phyloP scores from a whole-genome alignment of 2,113 vertebrate species.

The Pampusana beccarii region DNA sequence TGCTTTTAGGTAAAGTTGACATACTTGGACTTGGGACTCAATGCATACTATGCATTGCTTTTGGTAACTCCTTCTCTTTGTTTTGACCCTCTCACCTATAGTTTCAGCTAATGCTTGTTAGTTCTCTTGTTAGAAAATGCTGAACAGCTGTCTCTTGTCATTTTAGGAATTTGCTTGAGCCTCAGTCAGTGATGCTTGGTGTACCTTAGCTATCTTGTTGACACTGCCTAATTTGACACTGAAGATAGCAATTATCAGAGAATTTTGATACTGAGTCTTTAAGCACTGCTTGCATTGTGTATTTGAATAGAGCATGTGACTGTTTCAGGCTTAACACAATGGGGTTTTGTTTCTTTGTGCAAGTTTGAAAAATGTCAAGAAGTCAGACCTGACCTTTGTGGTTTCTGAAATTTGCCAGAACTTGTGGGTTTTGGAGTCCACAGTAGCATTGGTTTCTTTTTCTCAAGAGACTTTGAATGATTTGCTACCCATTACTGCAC shows the following conservation, averaged over 20 bases:
- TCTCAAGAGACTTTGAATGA: not conserved
- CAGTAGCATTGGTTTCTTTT: not conserved
- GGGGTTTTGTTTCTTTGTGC: not conserved
- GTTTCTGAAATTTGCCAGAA: not conserved
- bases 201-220: not conserved
- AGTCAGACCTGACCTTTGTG: not conserved
- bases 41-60: fast-evolving
- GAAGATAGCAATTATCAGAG: not conserved
- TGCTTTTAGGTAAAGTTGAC: not conserved
- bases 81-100: not conserved
- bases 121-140: not conserved
- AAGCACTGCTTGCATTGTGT: not conserved
- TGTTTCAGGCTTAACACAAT: not conserved
- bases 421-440: not conserved
- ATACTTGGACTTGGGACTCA: not conserved
- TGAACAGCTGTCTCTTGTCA: not conserved
- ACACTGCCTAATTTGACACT: not conserved
- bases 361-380: not conserved
- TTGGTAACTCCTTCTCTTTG: not conserved
- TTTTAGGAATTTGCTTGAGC: not conserved
- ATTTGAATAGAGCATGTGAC: not conserved
- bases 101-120: not conserved
- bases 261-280: not conserved
- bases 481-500: not conserved
- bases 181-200: not conserved